Evolutionary conservation across 2,888 invertebrate genomes (phyloP), one percentile per base, ranked within the genome.

Genomic region (Aleiodes testaceus): DNA sequence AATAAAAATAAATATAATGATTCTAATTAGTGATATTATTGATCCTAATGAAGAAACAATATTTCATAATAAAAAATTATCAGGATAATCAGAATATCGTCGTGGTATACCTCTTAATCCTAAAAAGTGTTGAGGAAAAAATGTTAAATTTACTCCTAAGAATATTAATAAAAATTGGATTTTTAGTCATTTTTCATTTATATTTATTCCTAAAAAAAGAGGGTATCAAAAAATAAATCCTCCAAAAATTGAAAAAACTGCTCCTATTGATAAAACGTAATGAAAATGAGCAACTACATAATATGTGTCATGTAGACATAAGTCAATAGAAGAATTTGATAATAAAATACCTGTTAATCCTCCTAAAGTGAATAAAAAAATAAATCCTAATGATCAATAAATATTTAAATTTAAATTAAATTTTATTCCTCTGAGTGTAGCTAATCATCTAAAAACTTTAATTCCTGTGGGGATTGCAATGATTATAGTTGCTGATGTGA

Each of bases 401-500:
- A 92, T 89, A 36, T 91, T 87, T 0, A 92, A 90, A 0, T 89
- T 90, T 80, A 89, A 91, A 66, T 88, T 88, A 81, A 93, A 84
- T 89, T 91, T 90, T 26, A 90, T 88, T 77, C 93, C 93, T 82
- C 92, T 90, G 20, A 94, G 73, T 2, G 80, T 74, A 0, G 93
- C 92, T 88, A 94, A 80, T 91, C 94, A 94, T 36, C 93, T 92
- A 88, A 94, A 94, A 88, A 95, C 91, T 91, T 95, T 95, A 90
- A 95, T 93, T 78, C 94, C 95, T 16, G 95, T 95, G 0, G 95
- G 94, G 0, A 95, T 91, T 0, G 94, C 94, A 93, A 95, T 95
- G 90, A 95, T 93, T 91, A 94, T 94, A 16, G 94, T 95, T 0
- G 94, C 94, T 55, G 94, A 92, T 0, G 94, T 95, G 87, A 95